Base-by-base conservation (phyloP, 2,888 invertebrate species). In the Mystacides longicornis region DNA sequence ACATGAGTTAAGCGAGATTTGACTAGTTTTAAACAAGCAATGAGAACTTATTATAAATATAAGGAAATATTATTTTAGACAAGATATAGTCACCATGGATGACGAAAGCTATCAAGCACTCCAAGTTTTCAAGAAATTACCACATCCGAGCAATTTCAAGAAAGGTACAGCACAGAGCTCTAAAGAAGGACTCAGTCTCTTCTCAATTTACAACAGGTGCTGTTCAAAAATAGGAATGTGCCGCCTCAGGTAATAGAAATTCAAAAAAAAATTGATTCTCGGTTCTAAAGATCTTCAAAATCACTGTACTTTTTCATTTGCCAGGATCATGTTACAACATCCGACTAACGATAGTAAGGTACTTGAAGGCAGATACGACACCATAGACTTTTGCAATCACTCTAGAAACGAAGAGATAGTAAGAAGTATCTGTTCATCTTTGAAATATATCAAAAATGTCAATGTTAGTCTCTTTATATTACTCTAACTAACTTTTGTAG, bases 131-230 rank as follows among this genome's bases (percentile, higher is more conserved):
- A 81, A 83, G 59, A 75, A 80, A 2, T 78, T 82, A 51, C 75
- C 81, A 1, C 89, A 90, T 65, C 89, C 90, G 7, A 86, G 89
- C 57, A 80, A 80, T 27, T 87, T 85, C 68, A 89, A 87, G 68
- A 78, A 81, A 58, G 85, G 85, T 4, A 74, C 74, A 23, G 75
- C 74, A 1, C 76, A 76, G 5, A 73, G 75, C 59, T 75, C 68
- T 54, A 82, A 81, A 64, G 89, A 89, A 68, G 88, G 88, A 0
- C 72, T 86, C 21, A 89, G 89, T 64, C 71, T 92, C 2, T 89
- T 77, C 67, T 82, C 82, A 27, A 68, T 91, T 46, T 80, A 88
- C 64, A 84, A 83, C 69, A 77, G 83, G 62, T 89, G 90, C 65
- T 80, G 79, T 62, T 89, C 89, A 0, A 78, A 79, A 61, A 73